phyloP scores from a whole-genome alignment of 2,113 vertebrate species.

The Entosphenus tridentatus region DNA sequence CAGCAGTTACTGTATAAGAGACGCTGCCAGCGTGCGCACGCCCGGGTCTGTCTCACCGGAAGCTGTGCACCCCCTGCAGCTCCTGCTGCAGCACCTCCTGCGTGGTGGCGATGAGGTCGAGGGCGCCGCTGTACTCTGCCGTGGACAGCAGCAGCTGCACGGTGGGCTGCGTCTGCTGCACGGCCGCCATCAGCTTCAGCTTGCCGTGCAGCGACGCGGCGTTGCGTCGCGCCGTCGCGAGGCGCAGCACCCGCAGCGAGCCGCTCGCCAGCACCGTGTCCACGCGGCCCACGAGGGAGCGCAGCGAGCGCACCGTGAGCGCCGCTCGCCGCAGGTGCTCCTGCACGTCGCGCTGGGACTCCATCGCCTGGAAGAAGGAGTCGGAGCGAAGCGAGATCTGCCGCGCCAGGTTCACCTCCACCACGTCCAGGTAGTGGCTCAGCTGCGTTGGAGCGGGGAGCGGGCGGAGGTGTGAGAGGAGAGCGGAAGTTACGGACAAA shows the following conservation, averaged over 20 bases:
- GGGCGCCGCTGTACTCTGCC: slow-evolving; percentile 74
- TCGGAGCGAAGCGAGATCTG: slow-evolving; percentile 96
- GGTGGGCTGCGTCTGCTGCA: slow-evolving; percentile 96
- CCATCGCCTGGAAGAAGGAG: slow-evolving; percentile 97
- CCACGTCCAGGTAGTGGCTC: slow-evolving; percentile 93
- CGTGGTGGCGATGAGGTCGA: slow-evolving; percentile 90
- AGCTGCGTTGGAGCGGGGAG: slow-evolving; percentile 25
- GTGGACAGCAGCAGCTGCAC: slow-evolving; percentile 85
- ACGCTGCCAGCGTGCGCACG: too few species aligned
- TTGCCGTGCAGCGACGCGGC: slow-evolving; percentile 66
- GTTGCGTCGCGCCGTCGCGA: slow-evolving; percentile 56
- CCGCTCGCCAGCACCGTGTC: slow-evolving; percentile 72
- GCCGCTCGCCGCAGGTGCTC: slow-evolving; percentile 80
- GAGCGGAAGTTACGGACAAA: too few species aligned
- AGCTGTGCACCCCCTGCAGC: slow-evolving; percentile 86
- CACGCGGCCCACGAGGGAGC: slow-evolving; percentile 55
- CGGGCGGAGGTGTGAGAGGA: too few species aligned
- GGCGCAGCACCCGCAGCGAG: slow-evolving; percentile 48
- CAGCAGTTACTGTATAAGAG: too few species aligned
- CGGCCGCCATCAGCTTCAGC: slow-evolving; percentile 87
- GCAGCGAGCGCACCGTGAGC: slow-evolving; percentile 53
- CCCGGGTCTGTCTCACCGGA: slow-evolving; percentile 29
- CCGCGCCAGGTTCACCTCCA: slow-evolving; percentile 94
- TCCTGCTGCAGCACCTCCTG: slow-evolving; percentile 95
- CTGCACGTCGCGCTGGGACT: slow-evolving; percentile 90